A percentile compares a stretch with the other conserved stretches of the same genome.
Evolutionary conservation across 2,113 vertebrate species (phyloP).

Genomic region (Eretmochelys imbricata): DNA sequence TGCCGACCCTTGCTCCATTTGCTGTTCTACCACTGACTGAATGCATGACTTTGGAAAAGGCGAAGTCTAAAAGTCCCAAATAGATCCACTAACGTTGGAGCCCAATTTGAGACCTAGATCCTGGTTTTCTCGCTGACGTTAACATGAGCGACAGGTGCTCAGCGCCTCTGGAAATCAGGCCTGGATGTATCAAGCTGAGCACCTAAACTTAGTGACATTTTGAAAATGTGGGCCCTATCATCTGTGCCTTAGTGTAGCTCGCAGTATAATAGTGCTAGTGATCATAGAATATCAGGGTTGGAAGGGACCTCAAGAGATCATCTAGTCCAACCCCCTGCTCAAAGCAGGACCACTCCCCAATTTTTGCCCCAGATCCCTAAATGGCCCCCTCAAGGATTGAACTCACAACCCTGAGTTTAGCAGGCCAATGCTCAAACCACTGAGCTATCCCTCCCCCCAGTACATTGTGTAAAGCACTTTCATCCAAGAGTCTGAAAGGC

Average conservation of each 20-base stretch:
- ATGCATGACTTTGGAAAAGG: background rate
- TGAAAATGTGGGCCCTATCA: conserved; percentile 10
- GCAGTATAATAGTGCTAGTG: background rate
- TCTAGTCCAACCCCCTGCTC: no score
- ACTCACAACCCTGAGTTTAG: no score
- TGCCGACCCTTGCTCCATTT: background rate
- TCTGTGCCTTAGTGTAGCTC: background rate
- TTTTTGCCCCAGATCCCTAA: no score
- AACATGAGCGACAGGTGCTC: background rate
- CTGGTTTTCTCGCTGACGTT: background rate
- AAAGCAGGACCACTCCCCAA: no score
- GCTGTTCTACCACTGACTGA: background rate
- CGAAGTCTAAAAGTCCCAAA: background rate
- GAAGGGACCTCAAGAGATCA: no score
- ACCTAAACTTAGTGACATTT: background rate
- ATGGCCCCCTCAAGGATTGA: no score
- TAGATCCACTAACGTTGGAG: background rate
- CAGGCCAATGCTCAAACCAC: no score
- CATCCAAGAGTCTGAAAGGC: background rate
- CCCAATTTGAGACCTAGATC: background rate
- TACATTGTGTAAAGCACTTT: background rate
- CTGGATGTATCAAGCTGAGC: background rate
- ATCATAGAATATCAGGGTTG: background rate
- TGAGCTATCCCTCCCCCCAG: no score
- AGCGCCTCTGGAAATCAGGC: background rate